Base-by-base conservation (phyloP, 1,140 invertebrate genomes). In the Zaprionus lachaisei region DNA sequence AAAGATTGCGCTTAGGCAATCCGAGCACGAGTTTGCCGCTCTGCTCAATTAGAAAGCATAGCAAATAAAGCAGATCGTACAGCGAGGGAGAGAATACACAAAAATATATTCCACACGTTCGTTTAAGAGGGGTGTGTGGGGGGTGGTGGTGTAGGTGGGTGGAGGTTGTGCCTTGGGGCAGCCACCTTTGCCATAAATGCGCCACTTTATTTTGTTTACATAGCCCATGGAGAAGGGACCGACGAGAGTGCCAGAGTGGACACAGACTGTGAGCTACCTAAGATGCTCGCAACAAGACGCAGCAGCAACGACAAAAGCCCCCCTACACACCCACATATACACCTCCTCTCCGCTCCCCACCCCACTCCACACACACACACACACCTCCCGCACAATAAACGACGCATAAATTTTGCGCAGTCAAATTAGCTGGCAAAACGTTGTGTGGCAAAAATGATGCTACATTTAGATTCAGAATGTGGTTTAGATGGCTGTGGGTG, bases 181-280 rank as follows among this genome's bases (percentile, higher is more conserved):
- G 84, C 83, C 83, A 86, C 83, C 83, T 86, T 87, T 72, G 70
- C 70, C 80, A 89, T 89, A 86, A 86, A 86, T 89, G 83, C 77
- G 84, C 83, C 83, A 89, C 83, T 86, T 86, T 89, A 89, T 86
- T 89, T 80, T 86, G 83, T 86, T 86, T 86, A 86, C 81, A 71
- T 70, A 72, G 72, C 31, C 56, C n/a, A 47, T 47, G 41, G 41
- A 47, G 41, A 17, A 47, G 41, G 41, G n/a, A 47, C 38, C 38
- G 5, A 73, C 9, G 24, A 44, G 64, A 62, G 41, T 24, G 49
- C 14, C 11, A 17, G 31, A 38, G 57, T 26, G 31, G 61, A 68
- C 49, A 54, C 47, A 55, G 51, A 61, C 58, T 44, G 37, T 51
- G 47, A 31, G 6, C 26, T 62, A 61, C 47, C 72, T 69, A 68